A percentile compares a stretch with the other conserved stretches of the same genome.
Conservation (phyloP, 37 sponge, comb jelly and placozoan genomes). For the Mnemiopsis leidyi region DNA sequence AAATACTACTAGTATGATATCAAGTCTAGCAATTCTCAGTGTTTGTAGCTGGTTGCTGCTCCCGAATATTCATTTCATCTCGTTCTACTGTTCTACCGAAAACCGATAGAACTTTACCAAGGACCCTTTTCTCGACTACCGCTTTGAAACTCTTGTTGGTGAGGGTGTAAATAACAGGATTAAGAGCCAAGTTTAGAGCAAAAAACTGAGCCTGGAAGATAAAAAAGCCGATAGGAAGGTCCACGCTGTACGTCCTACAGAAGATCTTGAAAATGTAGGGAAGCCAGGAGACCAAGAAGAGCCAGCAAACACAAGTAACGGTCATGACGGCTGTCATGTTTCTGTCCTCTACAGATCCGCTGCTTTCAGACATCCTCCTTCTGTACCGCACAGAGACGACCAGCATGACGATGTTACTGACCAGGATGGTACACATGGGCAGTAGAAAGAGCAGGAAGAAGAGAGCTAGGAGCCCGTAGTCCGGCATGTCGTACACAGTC, state of each 20-base stretch:
- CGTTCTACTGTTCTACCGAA: no score
- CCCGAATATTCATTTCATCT: no score
- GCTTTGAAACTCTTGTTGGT: neutral
- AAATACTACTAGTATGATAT: no score
- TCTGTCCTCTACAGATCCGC: neutral
- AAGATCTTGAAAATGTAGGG: neutral
- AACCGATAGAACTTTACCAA: no score
- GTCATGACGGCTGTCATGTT: neutral
- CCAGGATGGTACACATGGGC: neutral
- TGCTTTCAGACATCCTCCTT: neutral
- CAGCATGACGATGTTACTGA: neutral
- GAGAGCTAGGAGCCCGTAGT: neutral
- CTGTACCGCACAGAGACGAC: neutral
- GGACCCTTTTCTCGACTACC: neutral
- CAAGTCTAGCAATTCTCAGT: no score
- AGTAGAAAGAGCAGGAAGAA: neutral
- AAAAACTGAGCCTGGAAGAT: neutral
- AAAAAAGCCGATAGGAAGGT: neutral
- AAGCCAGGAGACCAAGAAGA: neutral
- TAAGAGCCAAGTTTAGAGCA: neutral
- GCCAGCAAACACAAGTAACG: neutral
- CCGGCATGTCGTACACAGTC: neutral
- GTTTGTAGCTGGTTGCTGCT: no score
- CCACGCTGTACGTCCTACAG: neutral
- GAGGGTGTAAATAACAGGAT: neutral